A percentile compares a stretch with the other conserved stretches of the same genome.
phyloP scores from a whole-genome alignment of 2,797 vertebrate species.

The Siniperca obscura region DNA sequence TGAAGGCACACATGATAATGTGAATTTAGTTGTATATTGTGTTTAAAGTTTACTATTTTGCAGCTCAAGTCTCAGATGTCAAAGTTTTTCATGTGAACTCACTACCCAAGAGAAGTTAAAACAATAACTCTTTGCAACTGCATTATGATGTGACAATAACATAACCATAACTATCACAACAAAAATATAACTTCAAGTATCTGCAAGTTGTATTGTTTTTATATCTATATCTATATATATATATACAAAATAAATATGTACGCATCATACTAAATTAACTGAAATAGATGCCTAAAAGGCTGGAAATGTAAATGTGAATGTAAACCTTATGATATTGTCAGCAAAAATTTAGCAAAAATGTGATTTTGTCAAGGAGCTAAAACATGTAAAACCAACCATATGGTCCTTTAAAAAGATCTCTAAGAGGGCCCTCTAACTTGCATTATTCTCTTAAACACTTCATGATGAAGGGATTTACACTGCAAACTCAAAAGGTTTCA shows the following conservation, averaged over 20 bases:
- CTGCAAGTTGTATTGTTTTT: too few species aligned
- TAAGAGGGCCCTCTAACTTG: neutral
- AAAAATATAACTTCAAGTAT: too few species aligned
- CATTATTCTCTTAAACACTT: constrained; percentile 30
- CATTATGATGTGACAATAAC: too few species aligned
- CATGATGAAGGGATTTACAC: constrained; percentile 30
- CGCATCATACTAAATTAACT: too few species aligned
- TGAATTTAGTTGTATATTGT: neutral
- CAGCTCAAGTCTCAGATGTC: too few species aligned
- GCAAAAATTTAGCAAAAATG: neutral
- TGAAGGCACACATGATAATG: neutral
- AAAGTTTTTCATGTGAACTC: neutral
- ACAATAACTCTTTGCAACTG: too few species aligned
- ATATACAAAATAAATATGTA: too few species aligned
- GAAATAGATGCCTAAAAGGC: too few species aligned
- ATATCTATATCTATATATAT: too few species aligned
- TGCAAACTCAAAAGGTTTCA: constrained; percentile 41
- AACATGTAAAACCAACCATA: constrained; percentile 14
- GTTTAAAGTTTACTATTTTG: too few species aligned
- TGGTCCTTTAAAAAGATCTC: neutral
- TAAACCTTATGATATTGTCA: neutral
- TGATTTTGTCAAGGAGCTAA: neutral
- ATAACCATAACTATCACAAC: too few species aligned
- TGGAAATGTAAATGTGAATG: neutral
- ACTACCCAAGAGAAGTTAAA: too few species aligned